Conservation (phyloP, 2,797 vertebrate genomes). For the Peromyscus eremicus region DNA sequence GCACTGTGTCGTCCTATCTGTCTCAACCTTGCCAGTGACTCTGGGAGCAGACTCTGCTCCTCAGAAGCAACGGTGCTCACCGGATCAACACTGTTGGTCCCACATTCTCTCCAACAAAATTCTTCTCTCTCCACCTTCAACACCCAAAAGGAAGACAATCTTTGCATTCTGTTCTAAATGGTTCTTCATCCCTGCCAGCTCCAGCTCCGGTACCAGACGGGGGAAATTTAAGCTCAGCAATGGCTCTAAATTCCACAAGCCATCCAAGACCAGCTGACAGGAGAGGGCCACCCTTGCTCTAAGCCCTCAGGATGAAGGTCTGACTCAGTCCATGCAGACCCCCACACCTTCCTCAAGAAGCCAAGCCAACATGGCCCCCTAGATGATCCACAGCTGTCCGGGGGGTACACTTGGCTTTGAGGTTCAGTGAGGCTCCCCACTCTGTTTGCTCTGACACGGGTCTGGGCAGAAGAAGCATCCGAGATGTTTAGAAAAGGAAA, state of each 20-base stretch:
- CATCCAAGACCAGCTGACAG: not conserved
- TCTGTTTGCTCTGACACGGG: not conserved
- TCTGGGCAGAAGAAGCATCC: not conserved
- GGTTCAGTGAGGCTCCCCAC: no score
- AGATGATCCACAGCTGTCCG: not conserved
- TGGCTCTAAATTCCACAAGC: not conserved
- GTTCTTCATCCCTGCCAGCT: not conserved
- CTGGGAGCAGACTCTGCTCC: not conserved
- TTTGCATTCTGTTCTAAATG: not conserved
- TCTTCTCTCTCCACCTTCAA: not conserved
- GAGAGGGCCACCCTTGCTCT: not conserved
- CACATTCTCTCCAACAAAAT: not conserved
- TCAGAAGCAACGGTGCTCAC: not conserved
- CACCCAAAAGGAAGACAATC: not conserved
- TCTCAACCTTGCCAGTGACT: not conserved
- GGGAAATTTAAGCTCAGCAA: not conserved
- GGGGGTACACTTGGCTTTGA: not conserved
- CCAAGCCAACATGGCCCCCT: not conserved
- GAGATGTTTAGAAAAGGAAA: not conserved
- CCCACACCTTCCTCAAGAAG: not conserved
- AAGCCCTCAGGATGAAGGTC: not conserved
- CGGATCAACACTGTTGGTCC: not conserved
- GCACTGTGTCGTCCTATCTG: not conserved
- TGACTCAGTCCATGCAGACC: not conserved
- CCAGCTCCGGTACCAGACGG: not conserved